These are phyloP conservation scores for Idaea dimidiata DNA, from an alignment of 2,888 invertebrate genomes.

Conservation along the genomic window DNA sequence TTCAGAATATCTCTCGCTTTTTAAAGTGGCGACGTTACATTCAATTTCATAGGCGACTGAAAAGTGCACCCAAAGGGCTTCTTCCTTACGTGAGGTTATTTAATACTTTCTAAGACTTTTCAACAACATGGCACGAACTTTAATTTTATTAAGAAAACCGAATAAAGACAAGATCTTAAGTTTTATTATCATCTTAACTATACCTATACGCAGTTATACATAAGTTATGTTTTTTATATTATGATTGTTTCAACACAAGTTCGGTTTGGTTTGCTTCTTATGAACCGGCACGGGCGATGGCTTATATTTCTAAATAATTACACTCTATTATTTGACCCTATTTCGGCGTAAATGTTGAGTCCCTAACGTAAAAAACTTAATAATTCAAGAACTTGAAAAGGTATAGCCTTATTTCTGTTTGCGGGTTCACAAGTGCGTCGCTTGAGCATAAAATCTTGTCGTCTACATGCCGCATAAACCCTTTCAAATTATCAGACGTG, in stretches of 20 bases:
- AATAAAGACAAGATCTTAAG: background rate
- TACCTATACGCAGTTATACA: too few relatives aligned
- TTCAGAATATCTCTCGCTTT: constrained; percentile 21
- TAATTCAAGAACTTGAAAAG: too few relatives aligned
- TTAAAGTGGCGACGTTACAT: constrained; percentile 28
- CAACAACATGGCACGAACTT: background rate
- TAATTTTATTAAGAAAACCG: constrained; percentile 8
- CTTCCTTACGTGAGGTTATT: constrained; percentile 26
- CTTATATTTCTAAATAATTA: too few relatives aligned
- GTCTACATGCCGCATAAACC: constrained; percentile 56
- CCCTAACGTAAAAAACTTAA: too few relatives aligned
- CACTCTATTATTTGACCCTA: too few relatives aligned
- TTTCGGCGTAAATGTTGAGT: too few relatives aligned
- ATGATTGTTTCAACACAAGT: too few relatives aligned
- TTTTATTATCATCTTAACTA: background rate
- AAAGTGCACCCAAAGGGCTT: constrained; percentile 30
- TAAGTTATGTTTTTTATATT: too few relatives aligned
- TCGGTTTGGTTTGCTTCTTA: too few relatives aligned
- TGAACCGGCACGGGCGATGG: too few relatives aligned
- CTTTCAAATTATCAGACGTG: constrained; percentile 69
- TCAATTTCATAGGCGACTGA: constrained; percentile 31
- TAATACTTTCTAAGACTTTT: constrained; percentile 23
- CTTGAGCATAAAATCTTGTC: constrained; percentile 43
- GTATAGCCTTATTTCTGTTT: too few relatives aligned
- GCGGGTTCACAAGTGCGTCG: background rate